Base-by-base conservation (phyloP, 2,888 invertebrate genomes). In the Polyploca ridens region DNA sequence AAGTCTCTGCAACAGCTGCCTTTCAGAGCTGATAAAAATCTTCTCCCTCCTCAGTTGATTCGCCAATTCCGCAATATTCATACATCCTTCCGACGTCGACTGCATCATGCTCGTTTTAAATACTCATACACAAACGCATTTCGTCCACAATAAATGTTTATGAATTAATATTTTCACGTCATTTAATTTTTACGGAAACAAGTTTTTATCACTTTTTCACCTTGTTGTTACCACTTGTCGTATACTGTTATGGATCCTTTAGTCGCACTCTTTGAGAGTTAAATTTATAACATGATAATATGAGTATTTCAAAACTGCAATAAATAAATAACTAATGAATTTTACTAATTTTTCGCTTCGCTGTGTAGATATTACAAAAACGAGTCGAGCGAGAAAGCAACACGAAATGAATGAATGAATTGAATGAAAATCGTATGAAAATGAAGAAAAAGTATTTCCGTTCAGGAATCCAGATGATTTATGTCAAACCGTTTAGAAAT, bases 11-110 rank as follows among this genome's bases (percentile, higher is more conserved):
- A 98, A 95, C 86, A 97, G 96, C 82, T 96, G 96, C 86, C 97
- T 96, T 87, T 99, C 99, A 4, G 97, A 97, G 75, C 96, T 96
- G 64, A 98, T 97, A 86, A 98, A 98, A 65, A 99, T 95, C 79
- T 97, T 96, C 89, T 99, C 99, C 85, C 97, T 96, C 66, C 97
- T 95, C 74, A 98, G 92, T 85, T 97, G 96, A 73, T 90, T 91
- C 35, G 94, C 94, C 72, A 94, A 78, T 79, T 94, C 94, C 64
- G 93, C 90, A 70, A 94, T 93, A 75, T 94, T 93, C 89, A 93
- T 88, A 76, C 93, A 92, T 68, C 93, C 91, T 70, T 93, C 94
- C 33, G 93, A 87, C 58, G 91, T 86, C 65, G 93, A 88, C 88
- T 93, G 94, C 94, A 94, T 94, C 89, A 89, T 93, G 76, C 79